Evolutionary conservation across 2,113 vertebrate species (phyloP).

Genomic region (Caloenas nicobarica): DNA sequence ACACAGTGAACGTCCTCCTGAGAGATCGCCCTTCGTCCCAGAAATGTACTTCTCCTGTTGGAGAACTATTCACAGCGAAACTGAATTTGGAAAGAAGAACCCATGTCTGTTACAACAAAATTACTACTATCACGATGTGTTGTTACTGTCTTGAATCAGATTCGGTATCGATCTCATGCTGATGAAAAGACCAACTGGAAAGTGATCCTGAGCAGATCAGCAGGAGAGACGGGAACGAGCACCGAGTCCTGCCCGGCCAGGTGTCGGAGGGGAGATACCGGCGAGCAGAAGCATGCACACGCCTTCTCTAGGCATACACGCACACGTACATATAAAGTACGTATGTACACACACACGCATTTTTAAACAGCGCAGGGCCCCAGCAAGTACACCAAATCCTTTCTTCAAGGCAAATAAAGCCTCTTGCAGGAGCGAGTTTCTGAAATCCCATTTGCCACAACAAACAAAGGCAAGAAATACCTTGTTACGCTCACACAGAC

Average conservation of each 20-base stretch:
- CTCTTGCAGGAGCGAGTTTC: not conserved
- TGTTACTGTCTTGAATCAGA: not conserved
- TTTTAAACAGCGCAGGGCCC: not conserved
- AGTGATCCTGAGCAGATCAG: fast-evolving
- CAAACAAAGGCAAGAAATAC: not conserved
- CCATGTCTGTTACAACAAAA: fast-evolving
- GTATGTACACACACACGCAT: not conserved
- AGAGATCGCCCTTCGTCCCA: fast-evolving
- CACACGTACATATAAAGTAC: fast-evolving
- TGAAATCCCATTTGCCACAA: constrained; percentile 34
- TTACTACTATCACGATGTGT: fast-evolving
- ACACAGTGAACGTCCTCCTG: fast-evolving
- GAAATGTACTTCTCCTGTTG: fast-evolving
- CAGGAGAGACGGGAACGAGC: fast-evolving
- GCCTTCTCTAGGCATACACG: fast-evolving
- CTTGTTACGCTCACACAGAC: not conserved
- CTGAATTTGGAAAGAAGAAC: fast-evolving
- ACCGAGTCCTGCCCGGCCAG: fast-evolving
- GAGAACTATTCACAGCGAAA: fast-evolving
- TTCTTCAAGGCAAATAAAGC: not conserved
- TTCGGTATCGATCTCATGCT: fast-evolving
- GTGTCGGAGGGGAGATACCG: not conserved
- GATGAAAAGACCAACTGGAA: fast-evolving
- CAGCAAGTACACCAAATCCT: not conserved
- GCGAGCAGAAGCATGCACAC: fast-evolving